These are phyloP conservation scores for Dendrolimus houi DNA, from an alignment of 2,888 invertebrate genomes.

Conservation along the genomic window DNA sequence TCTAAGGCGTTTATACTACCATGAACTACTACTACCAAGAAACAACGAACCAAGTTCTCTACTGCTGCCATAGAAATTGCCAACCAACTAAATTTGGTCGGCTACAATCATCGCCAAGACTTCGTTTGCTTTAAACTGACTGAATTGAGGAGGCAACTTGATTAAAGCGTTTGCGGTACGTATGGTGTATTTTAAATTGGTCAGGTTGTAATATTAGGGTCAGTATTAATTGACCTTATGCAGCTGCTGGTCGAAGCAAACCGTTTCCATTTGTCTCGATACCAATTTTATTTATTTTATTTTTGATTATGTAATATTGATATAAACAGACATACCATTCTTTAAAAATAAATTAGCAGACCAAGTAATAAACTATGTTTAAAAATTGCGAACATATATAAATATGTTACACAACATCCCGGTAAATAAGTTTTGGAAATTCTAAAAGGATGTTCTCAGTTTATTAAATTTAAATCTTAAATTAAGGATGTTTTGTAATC, in stretches of 20 bases:
- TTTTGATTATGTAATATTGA: no score
- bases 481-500: not conserved
- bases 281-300: conserved; percentile 22
- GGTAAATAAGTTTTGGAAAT: not conserved
- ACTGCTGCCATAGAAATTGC: conserved; percentile 7
- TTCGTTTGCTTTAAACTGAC: conserved; percentile 24
- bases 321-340: no score
- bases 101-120: conserved; percentile 26
- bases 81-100: conserved; percentile 25
- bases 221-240: conserved; percentile 63
- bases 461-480: not conserved
- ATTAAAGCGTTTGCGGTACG: conserved; percentile 7
- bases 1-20: conserved; percentile 15
- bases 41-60: conserved; percentile 10
- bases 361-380: no score
- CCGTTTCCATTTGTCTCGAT: conserved; percentile 43
- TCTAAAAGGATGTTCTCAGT: not conserved
- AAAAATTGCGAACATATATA: not conserved
- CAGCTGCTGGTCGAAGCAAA: conserved; percentile 52
- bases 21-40: conserved; percentile 10
- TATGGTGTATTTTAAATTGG: conserved; percentile 31
- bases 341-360: no score
- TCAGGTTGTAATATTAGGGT: conserved; percentile 53
- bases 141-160: conserved; percentile 23
- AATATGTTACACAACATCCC: not conserved